Evolutionary conservation across 1,140 invertebrate genomes (phyloP), one percentile per base, ranked within the genome.

Genomic region (Aphis craccivora): DNA sequence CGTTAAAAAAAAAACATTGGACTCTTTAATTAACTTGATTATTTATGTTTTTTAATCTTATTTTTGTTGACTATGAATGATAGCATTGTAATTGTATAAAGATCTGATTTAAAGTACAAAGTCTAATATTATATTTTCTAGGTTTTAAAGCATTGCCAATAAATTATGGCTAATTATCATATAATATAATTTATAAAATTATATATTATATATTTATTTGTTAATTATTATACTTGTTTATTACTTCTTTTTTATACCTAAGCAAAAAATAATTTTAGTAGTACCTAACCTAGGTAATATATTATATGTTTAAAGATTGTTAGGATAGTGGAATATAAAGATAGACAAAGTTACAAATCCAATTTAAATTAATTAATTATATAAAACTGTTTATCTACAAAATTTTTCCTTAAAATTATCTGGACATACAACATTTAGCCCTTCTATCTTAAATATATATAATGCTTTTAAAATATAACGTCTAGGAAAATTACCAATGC

Each of bases 101-200:
- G 37, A 67, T 90, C 23, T 55, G 23, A 23, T 87, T 53, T 55
- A 40, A 43, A 90, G 30, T 67, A 90, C 89, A 90, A 67, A 60
- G 89, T 90, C 55, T 60, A 90, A 90, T 90, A 14, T 67, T 2
- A 60, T 67, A 43, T 35, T 67, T 30, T 53, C 9, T 51, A 20
- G 2, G 5, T 55, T 55, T 25, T 30, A 30, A 90, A 60, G 11
- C 60, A 90, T 11, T 90, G 25, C 22, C 35, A 90, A 51, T 51
- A 48, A 40, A 84, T 37, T 83, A 37, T 83, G 2, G 76, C 20
- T 83, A 83, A 83, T 83, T 83, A 83, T 83, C 6, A 83, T 22
- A 40, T 40, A 76, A 51, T 51, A 51, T 20, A 51, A 51, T 51
- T 51, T 51, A 51, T 51, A 18, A 51, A 51, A 76, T n/a, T n/a